phyloP scores from a whole-genome alignment of 2,888 invertebrate species.

The Epinotia bilunana region DNA sequence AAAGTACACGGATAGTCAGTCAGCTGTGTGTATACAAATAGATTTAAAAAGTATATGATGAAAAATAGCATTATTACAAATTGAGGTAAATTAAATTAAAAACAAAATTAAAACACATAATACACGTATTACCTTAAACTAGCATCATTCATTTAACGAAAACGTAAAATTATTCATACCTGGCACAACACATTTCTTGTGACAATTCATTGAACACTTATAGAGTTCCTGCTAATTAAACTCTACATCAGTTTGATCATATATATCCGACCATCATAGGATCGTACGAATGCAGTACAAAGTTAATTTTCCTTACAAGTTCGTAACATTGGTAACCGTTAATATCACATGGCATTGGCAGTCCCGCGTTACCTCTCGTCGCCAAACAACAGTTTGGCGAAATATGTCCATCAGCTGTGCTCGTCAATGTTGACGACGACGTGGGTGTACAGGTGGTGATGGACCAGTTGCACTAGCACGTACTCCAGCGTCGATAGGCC shows the following conservation, averaged over 20 bases:
- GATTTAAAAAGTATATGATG: not conserved
- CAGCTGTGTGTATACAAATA: not conserved
- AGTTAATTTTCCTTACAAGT: constrained; percentile 14
- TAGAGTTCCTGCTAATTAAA: not conserved
- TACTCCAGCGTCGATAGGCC: constrained; percentile 95
- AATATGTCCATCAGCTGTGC: constrained; percentile 88
- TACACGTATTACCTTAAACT: constrained; percentile 1
- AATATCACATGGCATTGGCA: constrained; percentile 34
- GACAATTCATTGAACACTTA: constrained; percentile 4
- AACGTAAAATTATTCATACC: constrained; percentile 8
- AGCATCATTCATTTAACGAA: not conserved
- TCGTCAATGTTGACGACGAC: constrained; percentile 90
- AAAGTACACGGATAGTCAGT: too few relatives aligned
- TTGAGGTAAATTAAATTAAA: not conserved
- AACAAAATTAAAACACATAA: not conserved
- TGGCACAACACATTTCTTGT: constrained; percentile 17
- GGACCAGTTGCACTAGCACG: constrained; percentile 86
- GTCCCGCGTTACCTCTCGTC: constrained; percentile 68
- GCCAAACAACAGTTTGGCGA: constrained; percentile 83
- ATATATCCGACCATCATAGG: not conserved
- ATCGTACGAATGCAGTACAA: not conserved
- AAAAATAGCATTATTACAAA: not conserved
- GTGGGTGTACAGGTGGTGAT: constrained; percentile 92
- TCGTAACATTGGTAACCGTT: constrained; percentile 45
- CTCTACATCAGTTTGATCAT: not conserved